These are phyloP conservation scores for Neoarius graeffei DNA, from an alignment of 2,113 vertebrate genomes.

Conservation along the genomic window DNA sequence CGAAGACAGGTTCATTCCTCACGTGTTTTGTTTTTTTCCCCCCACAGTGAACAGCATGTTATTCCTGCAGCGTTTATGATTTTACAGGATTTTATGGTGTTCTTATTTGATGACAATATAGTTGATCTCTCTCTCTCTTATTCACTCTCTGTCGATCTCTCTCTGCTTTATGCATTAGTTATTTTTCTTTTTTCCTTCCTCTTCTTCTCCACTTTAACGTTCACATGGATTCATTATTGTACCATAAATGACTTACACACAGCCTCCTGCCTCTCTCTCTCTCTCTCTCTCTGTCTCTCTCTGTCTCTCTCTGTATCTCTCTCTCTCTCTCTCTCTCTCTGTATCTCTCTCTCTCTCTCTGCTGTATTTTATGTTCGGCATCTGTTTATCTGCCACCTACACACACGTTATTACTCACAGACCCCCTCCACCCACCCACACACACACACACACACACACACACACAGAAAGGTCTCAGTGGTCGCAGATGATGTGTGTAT, in stretches of 20 bases:
- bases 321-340: neutral
- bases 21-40: neutral
- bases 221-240: neutral
- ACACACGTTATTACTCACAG: slow-evolving; percentile 16
- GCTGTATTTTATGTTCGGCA: slow-evolving; percentile 17
- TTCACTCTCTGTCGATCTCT: neutral
- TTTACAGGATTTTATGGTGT: neutral
- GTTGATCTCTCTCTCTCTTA: neutral
- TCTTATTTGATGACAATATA: neutral
- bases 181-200: neutral
- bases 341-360: neutral
- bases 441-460: slow-evolving; percentile 9
- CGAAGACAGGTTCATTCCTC: neutral
- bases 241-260: neutral
- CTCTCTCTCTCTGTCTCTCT: neutral
- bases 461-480: slow-evolving; percentile 9
- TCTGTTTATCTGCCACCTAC: slow-evolving; percentile 34
- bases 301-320: neutral
- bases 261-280: neutral
- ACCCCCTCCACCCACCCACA: neutral
- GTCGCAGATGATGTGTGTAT: neutral
- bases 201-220: neutral
- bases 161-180: neutral
- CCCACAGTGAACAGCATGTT: neutral
- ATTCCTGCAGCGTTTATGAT: neutral